Evolutionary conservation across 2,888 invertebrate species (phyloP), one percentile per base, ranked within the genome.

Genomic region (Diadromus collaris): DNA sequence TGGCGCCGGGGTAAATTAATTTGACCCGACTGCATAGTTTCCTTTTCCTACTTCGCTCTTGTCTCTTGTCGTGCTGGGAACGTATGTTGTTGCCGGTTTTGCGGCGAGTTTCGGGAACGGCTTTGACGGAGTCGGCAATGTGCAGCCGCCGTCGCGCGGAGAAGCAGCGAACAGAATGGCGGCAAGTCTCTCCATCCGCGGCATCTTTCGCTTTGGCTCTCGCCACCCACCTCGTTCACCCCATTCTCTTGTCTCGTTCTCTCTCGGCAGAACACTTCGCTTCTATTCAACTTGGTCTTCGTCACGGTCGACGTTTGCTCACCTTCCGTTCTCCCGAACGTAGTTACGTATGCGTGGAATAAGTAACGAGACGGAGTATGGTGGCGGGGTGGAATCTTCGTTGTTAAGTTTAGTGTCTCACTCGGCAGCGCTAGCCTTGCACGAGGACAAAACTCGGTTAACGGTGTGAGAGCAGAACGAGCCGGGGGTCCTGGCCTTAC

Each of bases 1-100:
- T 69, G 69, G 63, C 32, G 38, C 24, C 46, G 46, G 71, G 63
- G 63, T 75, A 75, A 79, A 79, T 79, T 79, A 75, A 79, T 79
- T 67, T 71, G 51, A 75, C 71, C 63, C 38, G 51, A 19, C 32
- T 56, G 56, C 29, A 67, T 60, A 51, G 65, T 48, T 58, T 41
- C 65, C 46, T 6, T 64, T 46, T 32, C 21, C 29, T n/a, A 44
- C 13, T 46, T 41, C 64, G 29, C 46, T 34, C 32, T n/a, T 24
- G 24, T 63, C 60, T 29, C 29, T 41, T 19, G 58, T 54, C 32
- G 27, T 34, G 16, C 48, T 46, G 69, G 19, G 68, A 70, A 56
- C 56, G 64, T 70, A 64, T 69, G 70, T 76, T 70, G 56, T 70
- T 69, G 54, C 70, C 58, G 69, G 58, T 46, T 69, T 64, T 76